A percentile compares a stretch with the other conserved stretches of the same genome.
These are phyloP conservation scores for Amniataba percoides DNA, from an alignment of 2,797 vertebrate species.

Conservation along the genomic window DNA sequence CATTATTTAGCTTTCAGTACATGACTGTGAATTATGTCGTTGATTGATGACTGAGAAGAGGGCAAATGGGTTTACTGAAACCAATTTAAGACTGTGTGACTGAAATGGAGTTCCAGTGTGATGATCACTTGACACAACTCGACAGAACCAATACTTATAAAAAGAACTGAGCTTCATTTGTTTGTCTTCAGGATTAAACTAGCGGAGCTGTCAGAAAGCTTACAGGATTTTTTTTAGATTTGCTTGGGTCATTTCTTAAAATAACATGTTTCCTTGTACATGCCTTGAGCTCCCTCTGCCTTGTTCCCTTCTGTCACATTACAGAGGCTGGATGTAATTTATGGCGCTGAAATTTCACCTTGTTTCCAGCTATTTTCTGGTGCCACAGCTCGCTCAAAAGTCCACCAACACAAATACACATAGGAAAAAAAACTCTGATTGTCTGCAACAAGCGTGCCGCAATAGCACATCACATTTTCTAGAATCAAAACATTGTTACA, in stretches of 20 bases:
- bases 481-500: neutral
- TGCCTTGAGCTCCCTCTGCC: conserved; percentile 25
- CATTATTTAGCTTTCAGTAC: conserved; percentile 21
- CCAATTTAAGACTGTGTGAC: conserved; percentile 14
- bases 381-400: neutral
- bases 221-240: neutral
- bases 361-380: conserved; percentile 44
- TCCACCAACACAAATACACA: neutral
- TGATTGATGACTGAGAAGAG: conserved; percentile 28
- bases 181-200: conserved; percentile 8
- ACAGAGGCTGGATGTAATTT: conserved; percentile 33
- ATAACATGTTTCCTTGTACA: conserved; percentile 13
- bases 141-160: conserved; percentile 2
- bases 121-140: neutral
- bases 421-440: conserved; percentile 4
- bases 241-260: conserved; percentile 21
- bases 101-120: neutral
- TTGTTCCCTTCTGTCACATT: conserved; percentile 44
- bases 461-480: conserved; percentile 6
- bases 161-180: neutral
- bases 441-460: conserved; percentile 17
- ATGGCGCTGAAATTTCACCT: conserved; percentile 37
- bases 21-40: conserved; percentile 21
- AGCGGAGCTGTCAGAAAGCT: neutral
- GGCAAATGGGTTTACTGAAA: neutral